Evolutionary conservation across 2,888 invertebrate species (phyloP), one percentile per base, ranked within the genome.

Genomic region (Rhamnusium bicolor): DNA sequence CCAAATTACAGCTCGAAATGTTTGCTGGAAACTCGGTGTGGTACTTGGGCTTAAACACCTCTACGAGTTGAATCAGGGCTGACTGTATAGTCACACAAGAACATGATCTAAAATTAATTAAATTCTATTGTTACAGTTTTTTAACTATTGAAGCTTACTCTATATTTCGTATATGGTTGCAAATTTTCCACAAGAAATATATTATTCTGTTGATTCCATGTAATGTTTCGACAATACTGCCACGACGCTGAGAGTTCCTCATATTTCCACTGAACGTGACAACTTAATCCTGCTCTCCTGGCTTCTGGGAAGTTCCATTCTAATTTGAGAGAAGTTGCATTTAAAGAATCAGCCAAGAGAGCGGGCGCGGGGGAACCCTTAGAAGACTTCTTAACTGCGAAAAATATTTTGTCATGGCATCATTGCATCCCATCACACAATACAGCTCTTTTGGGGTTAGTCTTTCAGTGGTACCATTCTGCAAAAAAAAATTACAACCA

Each of bases 141-240:
- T 54, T 10, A 62, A 61, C 27, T 62, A 16, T 24, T 46, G 46
- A 32, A 27, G 72, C 79, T 89, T 89, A 97, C 97, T 90, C 94
- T 92, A 86, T 98, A 98, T 85, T 95, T 95, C 0, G 96, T 95
- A 85, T 95, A 97, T 0, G 98, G 97, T 79, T 94, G 92, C 61
- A 98, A 89, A 79, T 94, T 92, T 78, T 94, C 93, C 7, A 97
- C 93, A 24, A 92, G 91, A 80, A 94, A 94, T 14, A 81, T 69
- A 49, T 92, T 92, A 72, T 89, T 89, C 65, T 87, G 83, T 29
- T 87, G 82, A 1, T 91, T 91, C 90, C 94, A 93, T 61, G 92
- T 92, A 81, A 92, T 92, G 84, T 94, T 94, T 58, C 93, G 90
- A 85, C 94, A 95, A 86, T 94, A 95, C 85, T 95, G 94, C 97